Evolutionary conservation across 1,140 invertebrate genomes (phyloP), one percentile per base, ranked within the genome.

Genomic region (Trissolcus basalis): DNA sequence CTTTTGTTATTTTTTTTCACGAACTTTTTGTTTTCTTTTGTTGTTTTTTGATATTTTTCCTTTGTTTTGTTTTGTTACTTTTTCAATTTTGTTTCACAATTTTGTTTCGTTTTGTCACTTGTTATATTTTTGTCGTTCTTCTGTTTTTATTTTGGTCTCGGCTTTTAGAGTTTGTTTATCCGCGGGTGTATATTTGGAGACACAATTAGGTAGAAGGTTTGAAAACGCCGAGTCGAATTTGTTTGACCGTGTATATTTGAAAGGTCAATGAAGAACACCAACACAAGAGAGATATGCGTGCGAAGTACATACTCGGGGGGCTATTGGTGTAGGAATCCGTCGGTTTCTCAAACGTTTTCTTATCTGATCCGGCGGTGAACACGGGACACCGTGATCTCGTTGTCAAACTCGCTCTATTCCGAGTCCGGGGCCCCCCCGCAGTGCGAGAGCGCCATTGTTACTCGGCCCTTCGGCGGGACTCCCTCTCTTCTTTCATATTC

Each of bases 361-460:
- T 87, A 87, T 87, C 86, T 86, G 85, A 88, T 87, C 77, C 59
- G 74, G 53, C 77, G 80, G 79, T 68, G 79, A 80, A 77, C 73
- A 72, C 72, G 79, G 77, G 71, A 78, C 69, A 77, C 64, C 74
- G 81, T 80, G 84, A 85, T 85, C 83, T 81, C 80, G 84, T 86
- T 86, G 85, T 87, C 86, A 87, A 87, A 87, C 81, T 79, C 73
- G 78, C 78, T 87, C 82, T 87, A 85, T 85, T 85, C 84, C 76
- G 77, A 82, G 81, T 32, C 27, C 19, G 6, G 19, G 54, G 82
- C 67, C 80, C 81, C 80, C 87, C 85, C 81, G 86, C 82, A 77
- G 80, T 65, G 87, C 81, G 81, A 27, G 2, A 81, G 78, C 78
- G 61, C 84, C 82, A 88, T 88, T 88, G 85, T 88, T 84, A 72